Base-by-base conservation (phyloP, 2,113 vertebrate species). In the Neogobius melanostomus region DNA sequence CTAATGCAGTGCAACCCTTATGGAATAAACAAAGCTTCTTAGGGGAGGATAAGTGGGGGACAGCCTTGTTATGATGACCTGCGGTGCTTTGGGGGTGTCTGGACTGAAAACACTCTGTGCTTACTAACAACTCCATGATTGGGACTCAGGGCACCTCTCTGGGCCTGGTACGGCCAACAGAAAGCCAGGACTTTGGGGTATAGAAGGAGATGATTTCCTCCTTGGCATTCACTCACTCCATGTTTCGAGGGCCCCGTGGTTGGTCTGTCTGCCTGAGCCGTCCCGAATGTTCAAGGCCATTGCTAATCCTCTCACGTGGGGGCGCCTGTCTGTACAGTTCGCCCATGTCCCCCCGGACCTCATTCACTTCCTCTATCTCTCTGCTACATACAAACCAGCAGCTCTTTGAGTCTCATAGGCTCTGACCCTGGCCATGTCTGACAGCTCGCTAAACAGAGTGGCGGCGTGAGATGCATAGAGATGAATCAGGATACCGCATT, bases 401-500 rank as follows among this genome's bases (percentile, higher is more conserved):
- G 10, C 66, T 64, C 43, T 61, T 36, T 52, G 66, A 47, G 72
- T 76, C 80, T 68, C 81, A 17, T n/a, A 76, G 84, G 84, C 71
- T 84, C 74, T 89, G 85, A 91, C 86, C 86, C 76, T 76, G 80
- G 79, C 87, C 77, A 87, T 85, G 76, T 82, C 87, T 85, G 88
- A 90, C 89, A 90, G 90, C 85, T 90, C 84, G 72, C 86, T 88
- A 88, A 90, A 86, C 83, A 87, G 79, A 85, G 68, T 10, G 59
- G 69, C 72, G 69, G 64, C 76, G 77, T 82, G 86, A 85, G 78
- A 68, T 11, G 81, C 88, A 90, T 88, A 71, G 43, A 72, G 76
- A 88, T 83, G 78, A 79, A 83, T 57, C 61, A 11, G 15, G 47
- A 46, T 36, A 65, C 14, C 14, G 11, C 46, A 47, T 15, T 43